Evolutionary conservation across 92 coral and sea anemone genomes (phyloP).

Genomic region (Pocillopora grandis): DNA sequence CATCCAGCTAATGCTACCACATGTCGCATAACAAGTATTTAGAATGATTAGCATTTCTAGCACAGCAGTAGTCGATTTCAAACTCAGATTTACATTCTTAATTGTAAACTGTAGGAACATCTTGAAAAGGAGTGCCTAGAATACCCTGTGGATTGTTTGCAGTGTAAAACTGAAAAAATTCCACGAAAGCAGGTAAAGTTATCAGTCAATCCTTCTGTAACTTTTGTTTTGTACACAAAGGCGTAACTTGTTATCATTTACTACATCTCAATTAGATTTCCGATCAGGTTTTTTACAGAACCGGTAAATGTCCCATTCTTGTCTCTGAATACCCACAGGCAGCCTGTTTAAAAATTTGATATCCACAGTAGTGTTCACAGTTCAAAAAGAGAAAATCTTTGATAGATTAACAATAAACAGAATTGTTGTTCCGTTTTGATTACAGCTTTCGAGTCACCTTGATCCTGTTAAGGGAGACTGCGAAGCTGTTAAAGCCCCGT

Average conservation of each 20-base stretch:
- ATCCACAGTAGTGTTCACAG: neutral
- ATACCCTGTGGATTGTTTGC: slow-evolving; percentile 42
- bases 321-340: neutral
- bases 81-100: neutral
- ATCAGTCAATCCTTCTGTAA: too few relatives aligned
- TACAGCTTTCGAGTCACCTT: slow-evolving; percentile 45
- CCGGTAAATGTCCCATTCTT: too few relatives aligned
- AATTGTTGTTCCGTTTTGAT: neutral
- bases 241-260: neutral
- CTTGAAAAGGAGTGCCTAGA: slow-evolving; percentile 45
- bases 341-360: neutral
- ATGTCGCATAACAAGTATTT: too few relatives aligned
- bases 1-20: too few relatives aligned
- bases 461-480: slow-evolving; percentile 61
- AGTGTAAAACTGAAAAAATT: slow-evolving; percentile 34
- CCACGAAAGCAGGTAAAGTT: slow-evolving; percentile 49
- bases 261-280: neutral
- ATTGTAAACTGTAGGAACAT: slow-evolving; percentile 26
- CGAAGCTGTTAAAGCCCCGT: slow-evolving; percentile 41
- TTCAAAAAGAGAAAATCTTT: neutral
- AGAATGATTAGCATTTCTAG: too few relatives aligned
- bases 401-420: neutral
- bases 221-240: too few relatives aligned
- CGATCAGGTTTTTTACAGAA: too few relatives aligned
- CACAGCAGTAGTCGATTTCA: too few relatives aligned